phyloP scores from a whole-genome alignment of 2,888 invertebrate genomes.

The Loripinus fragilis region DNA sequence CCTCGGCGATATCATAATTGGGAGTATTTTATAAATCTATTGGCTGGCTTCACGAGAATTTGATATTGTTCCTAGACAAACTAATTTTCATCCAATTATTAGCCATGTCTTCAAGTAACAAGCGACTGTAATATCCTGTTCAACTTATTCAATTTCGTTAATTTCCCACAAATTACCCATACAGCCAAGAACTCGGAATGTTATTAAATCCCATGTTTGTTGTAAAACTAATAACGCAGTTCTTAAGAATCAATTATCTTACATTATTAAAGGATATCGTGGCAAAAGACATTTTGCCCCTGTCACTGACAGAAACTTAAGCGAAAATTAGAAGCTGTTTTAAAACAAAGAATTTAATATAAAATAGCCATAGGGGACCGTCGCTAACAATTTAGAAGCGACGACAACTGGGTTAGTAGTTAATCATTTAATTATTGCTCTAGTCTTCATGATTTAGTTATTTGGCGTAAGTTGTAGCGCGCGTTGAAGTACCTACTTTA shows the following conservation, averaged over 20 bases:
- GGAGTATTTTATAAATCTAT: background rate
- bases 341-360: slow-evolving; percentile 22
- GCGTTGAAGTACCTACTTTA: background rate
- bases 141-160: slow-evolving; percentile 11
- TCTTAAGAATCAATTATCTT: slow-evolving; percentile 12
- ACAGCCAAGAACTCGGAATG: background rate
- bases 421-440: slow-evolving; percentile 15
- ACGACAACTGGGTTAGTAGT: background rate
- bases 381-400: slow-evolving; percentile 2
- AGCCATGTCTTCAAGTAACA: background rate
- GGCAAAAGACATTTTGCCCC: slow-evolving; percentile 18
- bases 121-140: slow-evolving; percentile 9
- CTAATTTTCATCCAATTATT: slow-evolving; percentile 11
- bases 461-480: background rate
- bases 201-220: slow-evolving; percentile 18
- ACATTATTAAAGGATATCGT: slow-evolving; percentile 5
- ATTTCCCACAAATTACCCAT: slow-evolving; percentile 14
- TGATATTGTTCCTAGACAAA: slow-evolving; percentile 6
- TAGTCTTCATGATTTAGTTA: slow-evolving; percentile 8
- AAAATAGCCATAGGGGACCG: slow-evolving; percentile 10
- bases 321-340: slow-evolving; percentile 15
- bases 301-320: slow-evolving; percentile 7
- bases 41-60: background rate
- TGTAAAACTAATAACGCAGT: slow-evolving; percentile 13
- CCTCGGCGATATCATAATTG: no score